Evolutionary conservation across 2,113 vertebrate species (phyloP).

Genomic region (Lagopus leucura): DNA sequence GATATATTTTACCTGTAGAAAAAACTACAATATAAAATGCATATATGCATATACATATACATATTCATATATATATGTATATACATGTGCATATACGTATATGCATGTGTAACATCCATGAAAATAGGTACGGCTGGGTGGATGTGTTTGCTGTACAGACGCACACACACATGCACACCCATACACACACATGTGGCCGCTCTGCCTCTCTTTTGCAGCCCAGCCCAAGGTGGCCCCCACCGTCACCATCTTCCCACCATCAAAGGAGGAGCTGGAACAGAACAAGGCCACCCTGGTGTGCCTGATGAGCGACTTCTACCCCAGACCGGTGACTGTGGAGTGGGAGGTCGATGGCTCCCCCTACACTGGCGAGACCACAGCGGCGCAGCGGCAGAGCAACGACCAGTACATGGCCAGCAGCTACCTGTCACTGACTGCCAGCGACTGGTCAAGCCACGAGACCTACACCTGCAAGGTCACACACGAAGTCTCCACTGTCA

Average conservation of each 20-base stretch:
- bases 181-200: fast-evolving
- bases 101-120: neutral
- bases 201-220: neutral
- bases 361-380: fast-evolving
- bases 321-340: fast-evolving
- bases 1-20: neutral
- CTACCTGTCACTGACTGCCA: neutral
- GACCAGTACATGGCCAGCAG: constrained; percentile 65
- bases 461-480: constrained; percentile 40
- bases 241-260: neutral
- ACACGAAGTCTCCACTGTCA: neutral
- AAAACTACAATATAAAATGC: neutral
- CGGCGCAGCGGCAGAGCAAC: neutral
- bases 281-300: constrained; percentile 61
- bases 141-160: neutral
- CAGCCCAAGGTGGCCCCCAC: fast-evolving
- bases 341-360: neutral
- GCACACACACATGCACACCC: neutral
- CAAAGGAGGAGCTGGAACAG: fast-evolving
- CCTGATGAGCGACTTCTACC: constrained; percentile 1
- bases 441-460: neutral
- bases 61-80: fast-evolving
- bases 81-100: no score
- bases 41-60: neutral
- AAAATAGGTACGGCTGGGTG: neutral